Evolutionary conservation across 2,113 vertebrate genomes (phyloP), one percentile per base, ranked within the genome.

Genomic region (Oreochromis spilurus): DNA sequence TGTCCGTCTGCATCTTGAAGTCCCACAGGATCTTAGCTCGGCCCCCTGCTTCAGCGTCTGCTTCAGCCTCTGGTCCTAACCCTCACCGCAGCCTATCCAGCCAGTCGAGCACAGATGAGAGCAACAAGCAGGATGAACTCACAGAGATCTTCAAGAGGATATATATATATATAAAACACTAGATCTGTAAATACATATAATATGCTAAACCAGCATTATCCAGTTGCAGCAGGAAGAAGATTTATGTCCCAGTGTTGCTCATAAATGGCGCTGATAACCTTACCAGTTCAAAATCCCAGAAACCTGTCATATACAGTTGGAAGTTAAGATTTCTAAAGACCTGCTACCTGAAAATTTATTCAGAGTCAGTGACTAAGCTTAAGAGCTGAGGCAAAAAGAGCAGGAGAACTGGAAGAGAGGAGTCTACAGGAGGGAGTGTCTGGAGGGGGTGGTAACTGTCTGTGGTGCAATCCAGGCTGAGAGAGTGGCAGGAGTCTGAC

Each of bases 131-230:
- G 75, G 99, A 99, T 1, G 99, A 99, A 93, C 97, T 99, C 85
- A 99, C 98, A 0, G 98, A 99, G 83, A 98, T 99, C 94, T 99
- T 99, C 92, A 99, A 98, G 95, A 98, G 97, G 94, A 99, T 99
- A 54, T 4, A 14, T 45, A 45, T 45, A 45, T 43, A 43, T 45
- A 43, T 19, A 13, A 21, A 70, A 1, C 24, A 45, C 7, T 45
- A 26, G 13, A 72, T 45, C 5, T 45, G 12, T 72, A 45, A 72
- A 26, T 72, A 72, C 14, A 26, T 2, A 72, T 72, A 65, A 48
- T 17, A 17, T 17, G 9, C 40, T 48, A 48, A 29, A 48, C 43
- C 24, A 29, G 14, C 40, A 70, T 43, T 43, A 43, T 70, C 4
- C 12, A 43, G 67, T 48, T 75, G 24, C 24, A 75, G 67, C 9